phyloP scores from a whole-genome alignment of 2,113 vertebrate species.

The Sphyrna mokarran region DNA sequence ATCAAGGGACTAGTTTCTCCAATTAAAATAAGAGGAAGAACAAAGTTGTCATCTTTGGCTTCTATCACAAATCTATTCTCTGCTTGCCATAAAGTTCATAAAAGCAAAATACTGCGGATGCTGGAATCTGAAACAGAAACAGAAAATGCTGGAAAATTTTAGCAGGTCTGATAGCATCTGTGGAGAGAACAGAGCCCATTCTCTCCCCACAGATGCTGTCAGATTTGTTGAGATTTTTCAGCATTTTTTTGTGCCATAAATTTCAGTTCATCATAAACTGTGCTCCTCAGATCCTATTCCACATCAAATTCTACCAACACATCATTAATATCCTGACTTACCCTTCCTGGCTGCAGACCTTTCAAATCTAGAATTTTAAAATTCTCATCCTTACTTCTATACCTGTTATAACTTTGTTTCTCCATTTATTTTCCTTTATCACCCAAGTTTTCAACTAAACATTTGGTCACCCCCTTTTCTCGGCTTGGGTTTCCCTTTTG shows the following conservation, averaged over 20 bases:
- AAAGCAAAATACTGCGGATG: no score
- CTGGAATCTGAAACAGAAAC: no score
- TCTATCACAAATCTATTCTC: neutral
- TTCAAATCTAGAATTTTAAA: neutral
- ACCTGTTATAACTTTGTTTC: neutral
- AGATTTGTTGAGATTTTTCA: no score
- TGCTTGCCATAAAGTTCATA: neutral
- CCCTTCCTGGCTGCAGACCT: neutral
- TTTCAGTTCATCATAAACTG: neutral
- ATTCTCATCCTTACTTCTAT: neutral
- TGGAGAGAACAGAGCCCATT: no score
- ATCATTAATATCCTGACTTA: neutral
- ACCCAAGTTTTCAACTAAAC: neutral
- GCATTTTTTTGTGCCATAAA: neutral
- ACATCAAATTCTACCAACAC: neutral
- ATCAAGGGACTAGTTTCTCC: neutral
- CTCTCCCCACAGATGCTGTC: no score
- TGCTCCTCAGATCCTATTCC: neutral
- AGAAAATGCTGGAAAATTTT: no score
- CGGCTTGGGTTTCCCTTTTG: neutral
- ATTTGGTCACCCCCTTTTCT: neutral
- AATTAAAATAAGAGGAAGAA: neutral
- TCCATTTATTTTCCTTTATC: neutral
- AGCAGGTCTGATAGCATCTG: no score
- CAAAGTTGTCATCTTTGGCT: neutral